phyloP scores from a whole-genome alignment of 2,797 vertebrate genomes.

The Perodicticus potto region DNA sequence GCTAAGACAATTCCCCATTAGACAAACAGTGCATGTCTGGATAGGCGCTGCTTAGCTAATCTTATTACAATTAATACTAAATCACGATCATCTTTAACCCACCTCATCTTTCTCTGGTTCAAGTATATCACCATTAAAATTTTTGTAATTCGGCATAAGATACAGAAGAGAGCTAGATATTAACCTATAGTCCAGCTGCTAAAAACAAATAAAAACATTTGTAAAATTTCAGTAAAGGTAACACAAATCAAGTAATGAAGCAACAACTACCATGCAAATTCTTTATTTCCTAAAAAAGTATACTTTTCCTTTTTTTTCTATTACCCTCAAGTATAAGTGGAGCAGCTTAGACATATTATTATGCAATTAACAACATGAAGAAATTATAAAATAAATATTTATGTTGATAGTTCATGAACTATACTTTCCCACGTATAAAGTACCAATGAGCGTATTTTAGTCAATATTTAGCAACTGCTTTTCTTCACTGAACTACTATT shows the following conservation, averaged over 20 bases:
- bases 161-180: neutral
- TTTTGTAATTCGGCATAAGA: neutral
- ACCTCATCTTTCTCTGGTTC: neutral
- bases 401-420: neutral
- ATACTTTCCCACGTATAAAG: neutral
- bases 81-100: neutral
- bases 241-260: neutral
- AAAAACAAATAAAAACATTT: conserved; percentile 35
- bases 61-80: neutral
- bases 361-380: conserved; percentile 10
- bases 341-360: neutral
- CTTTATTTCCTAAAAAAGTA: neutral
- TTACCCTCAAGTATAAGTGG: neutral
- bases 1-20: neutral
- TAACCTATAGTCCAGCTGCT: neutral
- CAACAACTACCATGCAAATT: neutral
- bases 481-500: neutral
- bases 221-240: neutral
- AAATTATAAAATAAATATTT: conserved; percentile 9
- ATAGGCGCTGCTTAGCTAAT: neutral
- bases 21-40: neutral
- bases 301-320: neutral
- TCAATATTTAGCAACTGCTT: neutral
- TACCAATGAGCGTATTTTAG: neutral
- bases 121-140: neutral